Conservation (phyloP, 1,140 invertebrate species). For the Pseudomyrmex gracilis region DNA sequence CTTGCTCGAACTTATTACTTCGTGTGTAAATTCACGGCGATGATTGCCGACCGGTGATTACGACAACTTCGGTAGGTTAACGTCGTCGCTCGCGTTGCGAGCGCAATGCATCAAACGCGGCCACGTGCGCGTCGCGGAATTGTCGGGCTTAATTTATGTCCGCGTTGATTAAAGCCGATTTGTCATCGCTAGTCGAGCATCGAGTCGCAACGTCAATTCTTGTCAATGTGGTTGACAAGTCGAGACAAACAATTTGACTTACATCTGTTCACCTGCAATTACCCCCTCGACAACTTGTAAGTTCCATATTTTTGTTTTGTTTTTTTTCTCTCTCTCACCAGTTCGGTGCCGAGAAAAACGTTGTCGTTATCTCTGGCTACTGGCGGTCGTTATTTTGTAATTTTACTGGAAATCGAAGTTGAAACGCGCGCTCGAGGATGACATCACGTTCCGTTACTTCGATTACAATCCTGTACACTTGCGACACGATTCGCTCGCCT, state of each 20-base stretch:
- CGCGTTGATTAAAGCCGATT: slow-evolving; percentile 57
- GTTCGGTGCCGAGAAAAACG: too few relatives aligned
- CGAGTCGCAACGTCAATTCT: background rate
- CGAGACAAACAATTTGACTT: too few relatives aligned
- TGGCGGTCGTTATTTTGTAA: background rate
- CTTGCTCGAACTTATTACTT: background rate
- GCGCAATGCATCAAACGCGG: slow-evolving; percentile 6
- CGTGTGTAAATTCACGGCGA: slow-evolving; percentile 57
- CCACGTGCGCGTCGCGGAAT: slow-evolving; percentile 3
- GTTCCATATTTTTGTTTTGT: too few relatives aligned
- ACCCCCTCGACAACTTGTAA: too few relatives aligned
- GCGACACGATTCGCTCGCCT: slow-evolving; percentile 16
- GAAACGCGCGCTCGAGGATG: slow-evolving; percentile 3
- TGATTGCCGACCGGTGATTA: slow-evolving; percentile 37
- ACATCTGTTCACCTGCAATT: too few relatives aligned
- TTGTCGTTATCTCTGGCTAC: too few relatives aligned
- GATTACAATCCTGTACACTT: slow-evolving; percentile 43
- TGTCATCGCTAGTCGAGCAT: slow-evolving; percentile 13
- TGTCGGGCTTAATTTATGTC: slow-evolving; percentile 39
- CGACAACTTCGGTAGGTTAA: slow-evolving; percentile 31
- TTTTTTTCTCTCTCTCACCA: too few relatives aligned
- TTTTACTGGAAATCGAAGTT: background rate
- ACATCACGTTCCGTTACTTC: slow-evolving; percentile 35
- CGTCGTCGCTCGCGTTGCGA: background rate
- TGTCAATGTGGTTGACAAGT: too few relatives aligned